Evolutionary conservation across 2,797 vertebrate species (phyloP).

Genomic region (Leucoraja ocellata): DNA sequence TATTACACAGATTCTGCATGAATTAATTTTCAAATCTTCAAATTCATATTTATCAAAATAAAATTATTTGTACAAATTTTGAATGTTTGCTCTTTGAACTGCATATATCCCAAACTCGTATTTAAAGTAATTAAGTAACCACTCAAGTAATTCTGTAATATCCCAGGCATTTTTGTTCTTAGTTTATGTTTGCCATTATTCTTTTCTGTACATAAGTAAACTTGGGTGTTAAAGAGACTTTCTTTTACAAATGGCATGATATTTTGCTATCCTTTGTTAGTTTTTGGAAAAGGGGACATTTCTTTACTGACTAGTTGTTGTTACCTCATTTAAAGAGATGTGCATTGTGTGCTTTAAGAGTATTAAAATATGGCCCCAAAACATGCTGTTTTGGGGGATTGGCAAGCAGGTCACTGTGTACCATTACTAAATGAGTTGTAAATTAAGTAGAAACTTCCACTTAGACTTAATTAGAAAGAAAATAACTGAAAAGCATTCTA

Average conservation of each 20-base stretch:
- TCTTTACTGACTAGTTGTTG: neutral
- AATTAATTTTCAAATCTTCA: neutral
- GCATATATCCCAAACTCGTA: no score
- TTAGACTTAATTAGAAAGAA: neutral
- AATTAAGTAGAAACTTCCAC: neutral
- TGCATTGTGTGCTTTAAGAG: neutral
- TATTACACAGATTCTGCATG: neutral
- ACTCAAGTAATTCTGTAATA: constrained; percentile 12
- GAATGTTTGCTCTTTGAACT: neutral
- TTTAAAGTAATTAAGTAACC: neutral
- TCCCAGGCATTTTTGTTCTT: neutral
- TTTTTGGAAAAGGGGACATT: neutral
- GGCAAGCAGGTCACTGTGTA: neutral
- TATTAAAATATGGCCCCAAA: neutral
- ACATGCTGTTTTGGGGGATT: neutral
- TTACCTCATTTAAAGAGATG: neutral
- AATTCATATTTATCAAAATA: neutral
- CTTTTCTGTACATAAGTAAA: neutral
- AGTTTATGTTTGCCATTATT: neutral
- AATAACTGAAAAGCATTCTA: neutral
- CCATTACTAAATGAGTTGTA: neutral
- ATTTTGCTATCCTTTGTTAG: neutral
- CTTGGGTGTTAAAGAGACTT: neutral
- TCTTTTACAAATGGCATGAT: neutral
- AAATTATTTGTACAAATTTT: neutral